Percentiles rank a stretch among this genome's conserved stretches.
phyloP scores from a whole-genome alignment of 2,888 invertebrate species.

The Pseudeuparius sepicola region DNA sequence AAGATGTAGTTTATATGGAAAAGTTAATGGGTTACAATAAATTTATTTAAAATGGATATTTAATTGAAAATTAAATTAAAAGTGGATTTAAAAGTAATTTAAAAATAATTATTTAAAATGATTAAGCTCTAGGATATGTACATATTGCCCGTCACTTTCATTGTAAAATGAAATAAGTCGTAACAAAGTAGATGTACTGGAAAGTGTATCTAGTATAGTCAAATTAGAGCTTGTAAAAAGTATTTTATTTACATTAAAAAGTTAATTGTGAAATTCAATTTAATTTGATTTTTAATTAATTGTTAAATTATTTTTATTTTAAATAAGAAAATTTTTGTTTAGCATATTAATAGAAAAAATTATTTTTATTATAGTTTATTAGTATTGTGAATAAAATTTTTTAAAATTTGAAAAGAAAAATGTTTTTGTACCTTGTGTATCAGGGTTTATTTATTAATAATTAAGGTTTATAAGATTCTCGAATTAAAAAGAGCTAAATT shows the following conservation, averaged over 20 bases:
- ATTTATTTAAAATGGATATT: conserved; percentile 38
- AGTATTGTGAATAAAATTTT: conserved; percentile 48
- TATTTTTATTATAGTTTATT: conserved; percentile 44
- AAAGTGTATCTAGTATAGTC: conserved; percentile 58
- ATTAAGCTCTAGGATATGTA: conserved; percentile 57
- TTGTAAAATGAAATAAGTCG: conserved; percentile 62
- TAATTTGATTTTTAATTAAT: conserved; percentile 26
- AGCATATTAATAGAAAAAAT: conserved; percentile 41
- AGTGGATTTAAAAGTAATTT: conserved; percentile 60
- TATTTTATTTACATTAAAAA: conserved; percentile 53
- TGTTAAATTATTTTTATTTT: conserved; percentile 7
- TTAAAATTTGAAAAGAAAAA: conserved; percentile 41
- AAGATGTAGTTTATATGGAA: conserved; percentile 60
- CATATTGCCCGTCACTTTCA: conserved; percentile 74
- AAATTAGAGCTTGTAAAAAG: conserved; percentile 55
- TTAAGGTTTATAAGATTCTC: conserved; percentile 41
- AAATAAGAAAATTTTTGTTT: conserved; percentile 35
- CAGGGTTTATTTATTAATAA: conserved; percentile 50
- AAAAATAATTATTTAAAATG: conserved; percentile 45
- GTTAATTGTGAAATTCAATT: conserved; percentile 28
- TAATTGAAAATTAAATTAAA: conserved; percentile 42
- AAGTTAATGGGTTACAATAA: conserved; percentile 60
- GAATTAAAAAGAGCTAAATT: conserved; percentile 54
- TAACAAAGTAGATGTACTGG: conserved; percentile 72
- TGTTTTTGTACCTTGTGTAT: conserved; percentile 65